Evolutionary conservation across 1,140 invertebrate genomes (phyloP), one percentile per base, ranked within the genome.

Genomic region (Rhopalosiphum padi): DNA sequence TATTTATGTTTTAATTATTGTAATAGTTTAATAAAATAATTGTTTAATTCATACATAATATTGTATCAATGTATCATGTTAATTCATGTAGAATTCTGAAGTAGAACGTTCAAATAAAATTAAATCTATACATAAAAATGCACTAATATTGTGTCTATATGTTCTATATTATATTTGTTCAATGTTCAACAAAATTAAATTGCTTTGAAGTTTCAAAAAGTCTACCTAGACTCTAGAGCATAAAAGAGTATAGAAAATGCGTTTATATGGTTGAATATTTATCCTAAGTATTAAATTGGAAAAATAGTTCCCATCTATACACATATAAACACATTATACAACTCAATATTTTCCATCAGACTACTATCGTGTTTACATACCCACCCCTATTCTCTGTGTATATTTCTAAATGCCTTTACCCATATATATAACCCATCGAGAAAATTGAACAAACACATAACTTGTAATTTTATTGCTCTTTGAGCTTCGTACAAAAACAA

Each of bases 381-480:
- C 22, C 22, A 83, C 22, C 4, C 60, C 15, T 68, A n/a, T n/a
- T 68, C 35, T 30, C 22, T 85, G 41, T 22, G 83, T 43, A 85
- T 41, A 37, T 9, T 85, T 85, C 23, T 85, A 85, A 85, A 85
- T 41, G 83, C 23, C 9, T 41, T 43, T 41, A 15, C 2, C 22
- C 37, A 85, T 77, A 23, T 18, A 77, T 77, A 77, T n/a, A n/a
- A n/a, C 15, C 4, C 30, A 35, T 86, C 41, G 23, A 25, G 85
- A 43, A 43, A 86, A 85, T 46, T 30, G 85, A 46, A 43, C 25
- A 46, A 86, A 46, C 85, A 46, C 11, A 41, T 46, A 46, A 86
- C 41, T 85, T 30, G 25, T 46, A 43, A 86, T 86, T 86, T 86
- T 86, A 86, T 86, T 86, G 85, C 23, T 43, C 41, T 86, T 86